Conservation (phyloP, 2,113 vertebrate genomes). For the Galeopterus variegatus region DNA sequence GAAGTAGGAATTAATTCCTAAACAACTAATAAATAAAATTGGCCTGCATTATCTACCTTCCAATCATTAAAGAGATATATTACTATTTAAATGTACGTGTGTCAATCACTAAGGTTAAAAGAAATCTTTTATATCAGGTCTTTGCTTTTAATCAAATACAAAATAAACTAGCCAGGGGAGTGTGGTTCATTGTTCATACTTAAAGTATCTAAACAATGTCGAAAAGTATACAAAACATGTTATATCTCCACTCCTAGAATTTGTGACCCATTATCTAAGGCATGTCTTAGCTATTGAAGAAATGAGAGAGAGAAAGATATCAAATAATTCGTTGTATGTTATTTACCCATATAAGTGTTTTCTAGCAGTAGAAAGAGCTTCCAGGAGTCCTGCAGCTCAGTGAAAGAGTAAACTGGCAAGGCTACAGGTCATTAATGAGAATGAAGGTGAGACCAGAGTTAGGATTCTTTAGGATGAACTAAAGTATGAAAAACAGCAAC, state of each 20-base stretch:
- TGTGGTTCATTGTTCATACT: conserved; percentile 11
- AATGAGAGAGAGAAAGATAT: background rate
- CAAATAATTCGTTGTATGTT: background rate
- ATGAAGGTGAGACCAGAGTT: background rate
- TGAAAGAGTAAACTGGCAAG: background rate
- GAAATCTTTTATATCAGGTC: background rate
- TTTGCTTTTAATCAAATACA: conserved; percentile 52
- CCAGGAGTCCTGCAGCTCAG: background rate
- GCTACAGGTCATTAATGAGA: background rate
- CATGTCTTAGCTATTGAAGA: background rate
- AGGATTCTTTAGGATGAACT: background rate
- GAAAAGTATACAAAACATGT: background rate
- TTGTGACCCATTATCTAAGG: background rate
- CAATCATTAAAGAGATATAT: background rate
- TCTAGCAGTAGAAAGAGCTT: background rate
- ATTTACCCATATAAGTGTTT: background rate
- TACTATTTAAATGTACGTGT: background rate
- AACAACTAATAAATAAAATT: conserved; percentile 46
- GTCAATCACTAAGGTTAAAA: background rate
- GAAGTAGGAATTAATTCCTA: background rate
- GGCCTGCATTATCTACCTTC: background rate
- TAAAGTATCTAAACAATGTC: background rate
- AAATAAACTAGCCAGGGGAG: background rate
- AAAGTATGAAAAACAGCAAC: background rate
- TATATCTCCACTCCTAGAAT: background rate